Conservation (phyloP, 2,113 vertebrate genomes). For the Rostratula benghalensis region DNA sequence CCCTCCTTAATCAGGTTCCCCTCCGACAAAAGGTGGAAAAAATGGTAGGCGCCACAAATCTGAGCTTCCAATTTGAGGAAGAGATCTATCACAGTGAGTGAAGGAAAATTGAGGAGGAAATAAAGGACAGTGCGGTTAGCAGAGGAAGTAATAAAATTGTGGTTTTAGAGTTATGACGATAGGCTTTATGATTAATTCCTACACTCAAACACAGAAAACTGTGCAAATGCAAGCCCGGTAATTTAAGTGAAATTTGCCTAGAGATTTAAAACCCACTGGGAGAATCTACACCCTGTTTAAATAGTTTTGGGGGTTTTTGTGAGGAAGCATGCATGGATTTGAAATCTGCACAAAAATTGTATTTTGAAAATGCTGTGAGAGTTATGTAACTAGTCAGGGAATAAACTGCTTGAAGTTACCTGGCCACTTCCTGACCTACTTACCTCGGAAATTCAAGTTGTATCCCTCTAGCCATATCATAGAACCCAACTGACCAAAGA, state of each 20-base stretch:
- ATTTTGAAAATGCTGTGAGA: background rate
- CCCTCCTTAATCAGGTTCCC: background rate
- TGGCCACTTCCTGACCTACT: background rate
- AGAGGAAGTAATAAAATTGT: slow-evolving; percentile 27
- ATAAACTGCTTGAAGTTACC: background rate
- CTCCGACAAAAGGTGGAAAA: background rate
- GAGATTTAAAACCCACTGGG: background rate
- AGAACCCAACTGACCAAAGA: background rate
- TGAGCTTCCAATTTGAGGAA: background rate
- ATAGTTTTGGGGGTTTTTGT: background rate
- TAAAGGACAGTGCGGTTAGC: background rate
- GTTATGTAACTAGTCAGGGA: rapidly evolving
- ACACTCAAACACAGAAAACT: background rate
- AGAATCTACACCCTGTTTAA: background rate
- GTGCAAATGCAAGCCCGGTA: rapidly evolving
- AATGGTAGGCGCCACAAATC: rapidly evolving
- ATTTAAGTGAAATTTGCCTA: background rate
- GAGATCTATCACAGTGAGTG: background rate
- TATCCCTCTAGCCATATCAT: background rate
- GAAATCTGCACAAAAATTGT: background rate
- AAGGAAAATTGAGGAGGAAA: background rate
- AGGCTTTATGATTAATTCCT: background rate
- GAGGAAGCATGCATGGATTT: background rate
- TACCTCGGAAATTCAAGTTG: background rate
- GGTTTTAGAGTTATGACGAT: background rate